Evolutionary conservation across 2,888 invertebrate species (phyloP).

Genomic region (Folsomia manolachei): DNA sequence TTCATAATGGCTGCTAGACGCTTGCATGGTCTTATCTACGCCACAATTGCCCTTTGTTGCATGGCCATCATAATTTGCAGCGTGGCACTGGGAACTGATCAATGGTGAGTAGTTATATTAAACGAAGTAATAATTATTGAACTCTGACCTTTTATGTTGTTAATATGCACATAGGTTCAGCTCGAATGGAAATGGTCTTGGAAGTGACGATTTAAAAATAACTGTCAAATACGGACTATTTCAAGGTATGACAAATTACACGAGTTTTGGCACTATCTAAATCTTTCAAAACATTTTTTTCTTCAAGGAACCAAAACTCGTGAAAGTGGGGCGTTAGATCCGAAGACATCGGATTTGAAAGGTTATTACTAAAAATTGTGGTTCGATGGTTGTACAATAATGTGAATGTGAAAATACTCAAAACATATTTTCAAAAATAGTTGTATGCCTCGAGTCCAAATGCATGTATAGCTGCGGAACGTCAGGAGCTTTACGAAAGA

Average conservation of each 20-base stretch:
- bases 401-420: not conserved
- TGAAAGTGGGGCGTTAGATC: too few relatives aligned
- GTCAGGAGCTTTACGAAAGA: conserved; percentile 21
- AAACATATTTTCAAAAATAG: conserved; percentile 23
- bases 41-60: conserved; percentile 36
- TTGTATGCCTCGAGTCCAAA: conserved; percentile 29
- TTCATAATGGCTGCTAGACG: conserved; percentile 47
- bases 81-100: conserved; percentile 35
- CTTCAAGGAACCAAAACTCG: too few relatives aligned
- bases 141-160: too few relatives aligned
- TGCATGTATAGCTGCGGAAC: conserved; percentile 47
- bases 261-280: too few relatives aligned
- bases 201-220: not conserved
- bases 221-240: conserved; percentile 37
- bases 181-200: too few relatives aligned
- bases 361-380: too few relatives aligned
- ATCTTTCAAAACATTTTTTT: conserved; percentile 1
- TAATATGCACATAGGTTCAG: too few relatives aligned
- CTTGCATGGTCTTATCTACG: conserved; percentile 41
- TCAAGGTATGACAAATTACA: conserved; percentile 26
- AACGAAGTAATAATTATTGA: too few relatives aligned
- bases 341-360: too few relatives aligned
- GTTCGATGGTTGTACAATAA: too few relatives aligned
- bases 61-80: conserved; percentile 32
- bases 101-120: too few relatives aligned